These are phyloP conservation scores for Trachurus trachurus DNA, from an alignment of 2,797 vertebrate species.

Conservation along the genomic window DNA sequence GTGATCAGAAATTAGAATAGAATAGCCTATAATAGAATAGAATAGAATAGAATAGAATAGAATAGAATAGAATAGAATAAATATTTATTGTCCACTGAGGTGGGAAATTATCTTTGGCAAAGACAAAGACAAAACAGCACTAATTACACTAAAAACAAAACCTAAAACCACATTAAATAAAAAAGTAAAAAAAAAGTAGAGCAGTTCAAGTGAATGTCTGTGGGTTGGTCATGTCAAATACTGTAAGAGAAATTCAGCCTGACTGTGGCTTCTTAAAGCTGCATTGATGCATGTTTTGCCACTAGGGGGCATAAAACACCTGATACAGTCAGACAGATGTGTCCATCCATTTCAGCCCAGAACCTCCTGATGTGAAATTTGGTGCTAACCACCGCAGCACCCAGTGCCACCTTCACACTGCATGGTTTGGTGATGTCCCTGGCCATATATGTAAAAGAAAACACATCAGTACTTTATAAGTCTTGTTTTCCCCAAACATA, in stretches of 20 bases:
- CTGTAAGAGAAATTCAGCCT: not conserved
- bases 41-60: too few relatives aligned
- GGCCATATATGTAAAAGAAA: not conserved
- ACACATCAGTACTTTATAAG: not conserved
- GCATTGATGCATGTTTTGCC: not conserved
- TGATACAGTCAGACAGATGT: not conserved
- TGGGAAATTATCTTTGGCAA: too few relatives aligned
- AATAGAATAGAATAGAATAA: too few relatives aligned
- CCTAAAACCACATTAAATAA: too few relatives aligned
- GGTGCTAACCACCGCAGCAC: not conserved
- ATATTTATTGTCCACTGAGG: too few relatives aligned
- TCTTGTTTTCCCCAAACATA: not conserved
- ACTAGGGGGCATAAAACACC: not conserved
- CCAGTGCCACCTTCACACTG: not conserved
- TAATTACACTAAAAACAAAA: too few relatives aligned
- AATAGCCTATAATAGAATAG: too few relatives aligned
- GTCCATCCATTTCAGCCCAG: not conserved
- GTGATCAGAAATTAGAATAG: not conserved
- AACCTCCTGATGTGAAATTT: not conserved
- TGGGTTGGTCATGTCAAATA: too few relatives aligned
- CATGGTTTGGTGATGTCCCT: not conserved
- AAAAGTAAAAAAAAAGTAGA: too few relatives aligned
- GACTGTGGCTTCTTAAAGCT: constrained; percentile 3
- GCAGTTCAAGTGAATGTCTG: too few relatives aligned
- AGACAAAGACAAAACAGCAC: too few relatives aligned